A percentile compares a stretch with the other conserved stretches of the same genome.
These are phyloP conservation scores for Cacoxenus indagator DNA, from an alignment of 2,888 invertebrate species.

Conservation along the genomic window DNA sequence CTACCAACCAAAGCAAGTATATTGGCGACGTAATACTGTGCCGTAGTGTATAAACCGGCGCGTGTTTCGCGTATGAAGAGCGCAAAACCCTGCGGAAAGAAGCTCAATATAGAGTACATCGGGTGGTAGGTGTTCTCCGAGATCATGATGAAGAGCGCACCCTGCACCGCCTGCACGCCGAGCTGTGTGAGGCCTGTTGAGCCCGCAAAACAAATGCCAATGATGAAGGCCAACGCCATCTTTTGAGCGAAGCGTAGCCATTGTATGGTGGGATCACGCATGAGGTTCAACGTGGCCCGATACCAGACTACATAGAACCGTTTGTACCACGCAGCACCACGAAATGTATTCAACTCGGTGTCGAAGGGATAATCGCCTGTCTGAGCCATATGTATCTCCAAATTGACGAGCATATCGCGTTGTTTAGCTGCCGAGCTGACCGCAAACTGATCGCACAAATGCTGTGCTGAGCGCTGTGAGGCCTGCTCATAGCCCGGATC, in stretches of 20 bases:
- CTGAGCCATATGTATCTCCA: conserved; percentile 78
- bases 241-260: conserved; percentile 84
- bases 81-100: conserved; percentile 86
- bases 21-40: conserved; percentile 85
- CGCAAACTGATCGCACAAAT: conserved; percentile 83
- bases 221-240: conserved; percentile 81
- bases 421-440: conserved; percentile 84
- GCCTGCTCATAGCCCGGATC: conserved; percentile 83
- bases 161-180: conserved; percentile 90
- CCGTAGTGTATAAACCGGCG: conserved; percentile 85
- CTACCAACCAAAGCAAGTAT: conserved; percentile 82
- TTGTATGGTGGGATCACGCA: conserved; percentile 87
- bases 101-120: conserved; percentile 89
- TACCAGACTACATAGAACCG: conserved; percentile 84
- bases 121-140: conserved; percentile 92
- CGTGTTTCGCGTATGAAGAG: conserved; percentile 85
- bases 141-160: conserved; percentile 88
- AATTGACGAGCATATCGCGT: conserved; percentile 80
- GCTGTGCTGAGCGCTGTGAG: conserved; percentile 78
- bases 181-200: conserved; percentile 80
- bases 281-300: conserved; percentile 79
- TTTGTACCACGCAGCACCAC: conserved; percentile 78
- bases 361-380: conserved; percentile 71
- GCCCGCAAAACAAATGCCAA: conserved; percentile 88
- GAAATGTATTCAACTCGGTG: conserved; percentile 66